Evolutionary conservation across 1,140 invertebrate genomes (phyloP).

Genomic region (Drosophila pseudoobscura): DNA sequence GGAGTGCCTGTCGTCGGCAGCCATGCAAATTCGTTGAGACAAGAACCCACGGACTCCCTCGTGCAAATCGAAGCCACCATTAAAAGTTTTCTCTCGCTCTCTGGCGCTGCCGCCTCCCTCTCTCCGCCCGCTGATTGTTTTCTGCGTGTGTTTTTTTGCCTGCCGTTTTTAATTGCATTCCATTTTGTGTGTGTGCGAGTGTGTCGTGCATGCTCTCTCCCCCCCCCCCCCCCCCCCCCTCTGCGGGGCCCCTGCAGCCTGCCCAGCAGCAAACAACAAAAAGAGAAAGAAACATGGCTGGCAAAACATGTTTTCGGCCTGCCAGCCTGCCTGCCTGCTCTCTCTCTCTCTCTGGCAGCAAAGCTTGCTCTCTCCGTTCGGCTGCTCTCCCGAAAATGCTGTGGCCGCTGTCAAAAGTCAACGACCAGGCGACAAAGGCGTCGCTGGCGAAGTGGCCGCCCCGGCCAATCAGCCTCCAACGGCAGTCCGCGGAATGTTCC

Average conservation of each 20-base stretch:
- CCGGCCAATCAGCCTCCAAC: background rate
- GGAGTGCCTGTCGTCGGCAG: slow-evolving; percentile 28
- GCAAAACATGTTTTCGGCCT: slow-evolving; percentile 48
- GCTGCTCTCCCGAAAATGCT: slow-evolving; percentile 11
- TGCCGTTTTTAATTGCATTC: slow-evolving; percentile 80
- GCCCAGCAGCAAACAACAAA: slow-evolving; percentile 24
- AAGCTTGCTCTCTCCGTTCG: background rate
- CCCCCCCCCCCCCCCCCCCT: too few relatives aligned
- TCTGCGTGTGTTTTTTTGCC: slow-evolving; percentile 61
- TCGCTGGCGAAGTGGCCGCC: slow-evolving; percentile 8
- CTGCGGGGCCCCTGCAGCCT: background rate
- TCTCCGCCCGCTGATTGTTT: background rate
- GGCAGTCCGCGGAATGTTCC: too few relatives aligned
- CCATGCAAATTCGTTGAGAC: slow-evolving; percentile 69
- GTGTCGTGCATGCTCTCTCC: too few relatives aligned
- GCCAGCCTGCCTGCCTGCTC: background rate
- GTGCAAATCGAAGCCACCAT: slow-evolving; percentile 73
- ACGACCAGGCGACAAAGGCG: slow-evolving; percentile 53
- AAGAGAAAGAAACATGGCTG: slow-evolving; percentile 68
- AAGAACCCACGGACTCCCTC: slow-evolving; percentile 45
- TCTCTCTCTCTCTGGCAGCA: background rate
- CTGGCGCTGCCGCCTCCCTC: background rate
- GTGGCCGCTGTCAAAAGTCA: slow-evolving; percentile 48
- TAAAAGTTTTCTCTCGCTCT: slow-evolving; percentile 53
- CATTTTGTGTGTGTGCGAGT: slow-evolving; percentile 54